Conservation (phyloP, 2,797 vertebrate species). For the Heliangelus exortis region DNA sequence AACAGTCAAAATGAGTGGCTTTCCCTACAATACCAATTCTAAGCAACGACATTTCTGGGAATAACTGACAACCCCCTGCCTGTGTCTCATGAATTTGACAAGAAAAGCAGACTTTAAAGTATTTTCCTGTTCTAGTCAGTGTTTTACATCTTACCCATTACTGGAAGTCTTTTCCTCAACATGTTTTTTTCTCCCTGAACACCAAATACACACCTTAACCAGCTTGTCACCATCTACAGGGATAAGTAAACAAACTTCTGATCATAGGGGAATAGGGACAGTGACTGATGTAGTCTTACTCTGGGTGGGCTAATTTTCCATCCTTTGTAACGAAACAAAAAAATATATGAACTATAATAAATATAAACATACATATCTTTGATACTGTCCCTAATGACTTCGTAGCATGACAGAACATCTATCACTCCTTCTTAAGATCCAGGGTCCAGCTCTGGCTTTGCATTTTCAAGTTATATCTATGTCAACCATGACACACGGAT, state of each 20-base stretch:
- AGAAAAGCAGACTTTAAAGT: slow-evolving; percentile 56
- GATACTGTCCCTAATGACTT: background rate
- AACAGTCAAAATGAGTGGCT: background rate
- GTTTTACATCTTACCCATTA: slow-evolving; percentile 54
- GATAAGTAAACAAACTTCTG: slow-evolving; percentile 24
- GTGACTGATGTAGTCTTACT: background rate
- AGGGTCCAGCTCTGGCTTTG: background rate
- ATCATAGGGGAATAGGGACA: slow-evolving; percentile 3
- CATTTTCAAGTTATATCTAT: background rate
- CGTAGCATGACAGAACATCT: background rate
- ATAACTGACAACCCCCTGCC: slow-evolving; percentile 57
- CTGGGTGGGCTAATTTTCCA: slow-evolving; percentile 12
- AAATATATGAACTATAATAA: background rate
- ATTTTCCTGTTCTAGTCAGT: slow-evolving; percentile 33
- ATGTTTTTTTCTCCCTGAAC: slow-evolving; percentile 32
- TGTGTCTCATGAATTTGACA: slow-evolving; percentile 48
- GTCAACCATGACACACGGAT: background rate
- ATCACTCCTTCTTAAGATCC: background rate
- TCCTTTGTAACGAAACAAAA: background rate
- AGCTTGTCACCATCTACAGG: slow-evolving; percentile 36
- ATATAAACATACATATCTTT: background rate
- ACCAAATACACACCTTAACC: slow-evolving; percentile 30
- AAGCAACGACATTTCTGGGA: slow-evolving; percentile 27
- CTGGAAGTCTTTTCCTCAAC: slow-evolving; percentile 17
- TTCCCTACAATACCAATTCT: slow-evolving; percentile 16